phyloP scores from a whole-genome alignment of 2,888 invertebrate genomes.

The Conops quadrifasciatus region DNA sequence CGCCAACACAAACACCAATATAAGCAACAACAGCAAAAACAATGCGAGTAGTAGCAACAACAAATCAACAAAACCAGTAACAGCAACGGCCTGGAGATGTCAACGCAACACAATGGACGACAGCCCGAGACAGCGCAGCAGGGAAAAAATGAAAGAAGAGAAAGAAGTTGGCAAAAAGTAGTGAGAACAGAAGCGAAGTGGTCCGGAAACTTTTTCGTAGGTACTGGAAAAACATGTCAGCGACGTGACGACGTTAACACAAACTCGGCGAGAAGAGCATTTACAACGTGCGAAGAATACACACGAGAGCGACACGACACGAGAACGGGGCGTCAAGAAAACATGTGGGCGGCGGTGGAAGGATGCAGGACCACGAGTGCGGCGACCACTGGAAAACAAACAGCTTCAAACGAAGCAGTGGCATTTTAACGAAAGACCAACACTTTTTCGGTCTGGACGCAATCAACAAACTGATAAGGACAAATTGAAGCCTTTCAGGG shows the following conservation, averaged over 20 bases:
- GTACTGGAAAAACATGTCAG: constrained; percentile 14
- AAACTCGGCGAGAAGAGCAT: constrained; percentile 22
- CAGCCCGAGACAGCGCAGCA: background rate
- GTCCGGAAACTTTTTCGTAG: constrained; percentile 13
- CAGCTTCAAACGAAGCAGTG: no score
- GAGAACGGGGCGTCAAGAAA: background rate
- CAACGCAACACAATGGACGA: constrained; percentile 22
- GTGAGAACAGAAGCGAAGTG: background rate
- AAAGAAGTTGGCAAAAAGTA: constrained; percentile 1
- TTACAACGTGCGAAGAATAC: constrained; percentile 23
- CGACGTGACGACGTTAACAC: constrained; percentile 27
- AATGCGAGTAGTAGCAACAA: background rate
- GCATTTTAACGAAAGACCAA: no score
- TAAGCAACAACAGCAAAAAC: constrained; percentile 15
- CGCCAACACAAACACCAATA: background rate
- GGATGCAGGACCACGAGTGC: background rate
- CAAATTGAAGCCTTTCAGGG: no score
- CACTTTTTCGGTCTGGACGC: no score
- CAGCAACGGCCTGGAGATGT: background rate
- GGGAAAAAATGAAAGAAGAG: constrained; percentile 14
- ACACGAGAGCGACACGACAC: background rate
- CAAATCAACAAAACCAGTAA: constrained; percentile 1
- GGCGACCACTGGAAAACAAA: background rate
- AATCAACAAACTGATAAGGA: no score
- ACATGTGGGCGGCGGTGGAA: background rate